Percentiles rank a stretch among this genome's conserved stretches.
Conservation (phyloP, 53 echinoderm and acorn worm species). For the Apostichopus leukothele region DNA sequence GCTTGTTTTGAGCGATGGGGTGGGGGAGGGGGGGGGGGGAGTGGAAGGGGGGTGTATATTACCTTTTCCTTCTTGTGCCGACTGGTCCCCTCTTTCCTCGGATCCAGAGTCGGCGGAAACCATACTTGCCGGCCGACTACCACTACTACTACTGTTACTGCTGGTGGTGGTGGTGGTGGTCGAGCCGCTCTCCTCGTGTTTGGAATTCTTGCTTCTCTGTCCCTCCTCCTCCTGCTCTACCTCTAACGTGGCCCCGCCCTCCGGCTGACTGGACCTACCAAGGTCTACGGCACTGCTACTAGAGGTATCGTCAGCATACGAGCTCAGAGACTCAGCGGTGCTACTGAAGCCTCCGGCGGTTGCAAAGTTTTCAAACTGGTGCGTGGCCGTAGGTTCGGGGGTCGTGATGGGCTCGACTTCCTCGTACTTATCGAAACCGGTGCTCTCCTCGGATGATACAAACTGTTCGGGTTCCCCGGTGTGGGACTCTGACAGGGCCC, state of each 20-base stretch:
- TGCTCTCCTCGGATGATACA: background rate
- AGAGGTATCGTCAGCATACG: conserved; percentile 3
- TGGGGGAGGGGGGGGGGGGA: no score
- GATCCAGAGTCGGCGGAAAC: conserved; percentile 39
- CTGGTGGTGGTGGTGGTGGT: conserved; percentile 24
- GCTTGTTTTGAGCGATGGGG: no score
- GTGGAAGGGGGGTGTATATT: background rate
- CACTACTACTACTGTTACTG: conserved; percentile 15
- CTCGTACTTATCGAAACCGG: conserved; percentile 16
- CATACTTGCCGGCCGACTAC: conserved; percentile 40
- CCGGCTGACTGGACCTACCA: conserved; percentile 3
- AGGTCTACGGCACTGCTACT: conserved; percentile 5
- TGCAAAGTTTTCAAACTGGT: background rate
- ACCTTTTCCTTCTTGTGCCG: conserved; percentile 36
- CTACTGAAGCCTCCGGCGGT: conserved; percentile 6
- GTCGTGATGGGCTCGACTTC: conserved; percentile 2
- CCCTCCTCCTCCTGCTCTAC: background rate
- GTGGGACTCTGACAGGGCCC: conserved; percentile 26
- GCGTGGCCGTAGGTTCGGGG: background rate
- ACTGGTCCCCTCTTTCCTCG: conserved; percentile 18
- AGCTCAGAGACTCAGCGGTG: conserved; percentile 31
- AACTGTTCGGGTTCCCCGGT: background rate
- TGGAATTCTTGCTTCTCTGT: background rate
- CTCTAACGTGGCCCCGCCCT: conserved; percentile 16
- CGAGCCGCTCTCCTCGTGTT: conserved; percentile 7